Evolutionary conservation across 2,113 vertebrate genomes (phyloP).

Genomic region (Sigmodon hispidus): DNA sequence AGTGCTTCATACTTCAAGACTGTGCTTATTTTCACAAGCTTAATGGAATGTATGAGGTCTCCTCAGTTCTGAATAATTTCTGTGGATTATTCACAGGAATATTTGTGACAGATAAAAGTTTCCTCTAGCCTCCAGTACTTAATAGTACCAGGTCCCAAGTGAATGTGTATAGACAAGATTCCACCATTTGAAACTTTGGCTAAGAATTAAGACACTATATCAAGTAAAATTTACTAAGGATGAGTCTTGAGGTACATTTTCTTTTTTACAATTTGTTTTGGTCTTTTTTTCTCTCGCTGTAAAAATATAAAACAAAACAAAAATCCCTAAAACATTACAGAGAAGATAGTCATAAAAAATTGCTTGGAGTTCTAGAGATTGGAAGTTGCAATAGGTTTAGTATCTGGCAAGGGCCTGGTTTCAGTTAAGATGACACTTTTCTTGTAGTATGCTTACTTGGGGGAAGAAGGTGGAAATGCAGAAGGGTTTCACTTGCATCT

Average conservation of each 20-base stretch:
- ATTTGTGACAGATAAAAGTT: not conserved
- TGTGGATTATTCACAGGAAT: accelerated
- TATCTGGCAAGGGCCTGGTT: not conserved
- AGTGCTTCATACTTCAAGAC: not conserved
- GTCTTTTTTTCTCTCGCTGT: not conserved
- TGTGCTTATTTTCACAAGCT: accelerated
- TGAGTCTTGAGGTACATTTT: not conserved
- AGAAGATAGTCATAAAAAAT: not conserved
- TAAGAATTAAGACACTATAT: accelerated
- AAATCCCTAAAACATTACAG: not conserved
- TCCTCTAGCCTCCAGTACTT: not conserved
- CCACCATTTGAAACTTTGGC: not conserved
- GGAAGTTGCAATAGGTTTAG: not conserved
- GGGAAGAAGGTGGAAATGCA: not conserved
- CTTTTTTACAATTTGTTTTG: not conserved
- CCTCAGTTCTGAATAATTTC: not conserved
- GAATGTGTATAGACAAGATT: too few species aligned
- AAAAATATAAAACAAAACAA: not conserved
- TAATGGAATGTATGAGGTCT: not conserved
- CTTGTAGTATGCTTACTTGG: not conserved
- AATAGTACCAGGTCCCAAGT: not conserved
- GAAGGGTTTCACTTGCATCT: not conserved
- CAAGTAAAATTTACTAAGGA: not conserved
- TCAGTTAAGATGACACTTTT: not conserved
- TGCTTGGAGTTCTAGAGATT: not conserved